These are phyloP conservation scores for Drosophila peninsularis DNA, from an alignment of 2,888 invertebrate species.

Conservation along the genomic window DNA sequence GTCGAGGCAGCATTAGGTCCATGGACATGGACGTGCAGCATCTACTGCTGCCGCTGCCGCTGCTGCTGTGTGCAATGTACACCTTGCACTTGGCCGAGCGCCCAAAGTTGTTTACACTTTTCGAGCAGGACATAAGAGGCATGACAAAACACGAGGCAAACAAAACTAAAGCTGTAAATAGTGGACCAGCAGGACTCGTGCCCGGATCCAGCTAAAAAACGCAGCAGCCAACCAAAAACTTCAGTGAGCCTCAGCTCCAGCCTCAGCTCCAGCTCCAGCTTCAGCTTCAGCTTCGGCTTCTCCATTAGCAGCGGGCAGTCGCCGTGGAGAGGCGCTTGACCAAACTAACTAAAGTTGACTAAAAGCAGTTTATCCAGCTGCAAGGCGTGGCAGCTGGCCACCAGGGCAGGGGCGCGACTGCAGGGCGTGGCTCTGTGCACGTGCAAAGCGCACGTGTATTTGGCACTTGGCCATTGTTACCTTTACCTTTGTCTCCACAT, in stretches of 20 bases:
- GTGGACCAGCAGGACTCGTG: slow-evolving; percentile 49
- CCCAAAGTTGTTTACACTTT: slow-evolving; percentile 83
- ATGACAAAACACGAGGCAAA: slow-evolving; percentile 80
- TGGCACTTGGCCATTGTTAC: slow-evolving; percentile 77
- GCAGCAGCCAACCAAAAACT: slow-evolving; percentile 35
- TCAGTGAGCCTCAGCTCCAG: slow-evolving; percentile 22
- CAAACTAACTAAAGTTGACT: slow-evolving; percentile 79
- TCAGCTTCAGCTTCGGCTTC: slow-evolving; percentile 25
- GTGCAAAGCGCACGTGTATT: slow-evolving; percentile 72
- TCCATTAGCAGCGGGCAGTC: slow-evolving; percentile 61
- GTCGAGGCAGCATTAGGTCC: slow-evolving; percentile 31
- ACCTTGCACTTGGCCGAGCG: slow-evolving; percentile 76
- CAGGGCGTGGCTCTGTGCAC: slow-evolving; percentile 43
- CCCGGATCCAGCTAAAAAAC: slow-evolving; percentile 48
- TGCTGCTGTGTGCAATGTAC: slow-evolving; percentile 39
- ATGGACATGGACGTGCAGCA: slow-evolving; percentile 36
- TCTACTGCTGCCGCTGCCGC: slow-evolving; percentile 8
- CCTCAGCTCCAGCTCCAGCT: slow-evolving; percentile 23
- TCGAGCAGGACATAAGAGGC: slow-evolving; percentile 79
- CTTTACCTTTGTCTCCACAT: slow-evolving; percentile 68
- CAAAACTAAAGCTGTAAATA: slow-evolving; percentile 71
- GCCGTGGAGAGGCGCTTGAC: slow-evolving; percentile 46
- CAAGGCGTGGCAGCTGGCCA: slow-evolving; percentile 13
- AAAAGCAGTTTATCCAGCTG: slow-evolving; percentile 75
- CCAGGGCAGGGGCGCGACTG: slow-evolving; percentile 10